Evolutionary conservation across 2,797 vertebrate genomes (phyloP), one percentile per base, ranked within the genome.

Genomic region (Tenualosa ilisha): DNA sequence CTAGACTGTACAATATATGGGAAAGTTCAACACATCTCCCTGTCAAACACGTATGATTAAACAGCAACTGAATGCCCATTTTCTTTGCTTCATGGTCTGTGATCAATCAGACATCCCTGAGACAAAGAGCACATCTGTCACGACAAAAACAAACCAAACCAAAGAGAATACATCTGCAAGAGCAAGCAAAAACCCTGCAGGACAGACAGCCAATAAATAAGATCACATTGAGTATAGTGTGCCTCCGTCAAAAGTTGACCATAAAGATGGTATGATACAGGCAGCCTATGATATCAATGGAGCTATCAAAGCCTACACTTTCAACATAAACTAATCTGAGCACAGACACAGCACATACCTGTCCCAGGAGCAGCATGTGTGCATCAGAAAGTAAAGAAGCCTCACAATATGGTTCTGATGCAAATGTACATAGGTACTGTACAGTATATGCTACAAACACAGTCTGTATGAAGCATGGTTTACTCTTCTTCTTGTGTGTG

Each of bases 61-160:
- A 79, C 40, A 79, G 40, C 40, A 79, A 20, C 15, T 79, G 40
- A 79, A 79, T 43, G 37, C 40, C 72, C 72, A 9, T 46, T 22
- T 79, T 40, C 17, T 46, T 46, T 79, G 40, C 68, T 37, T 79
- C 72, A 79, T 79, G 12, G 37, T 75, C 13, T 75, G 37, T 75
- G 37, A 79, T 79, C 72, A 79, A 46, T 79, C 40, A 79, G 40
- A 79, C 72, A 79, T 79, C 72, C 72, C 72, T 79, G 72, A 79
- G 72, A 79, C 72, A 79, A 79, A 79, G 72, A 79, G 31, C 68
- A 75, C 68, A 75, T 79, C 72, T 79, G 37, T 79, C 40, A 79
- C 40, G 1, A 46, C 40, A 31, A 31, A 31, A 31, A 31, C 15
- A 79, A 79, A 79, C 31, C 2, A 22, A 43, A 43, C 15, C 72